Conservation (phyloP, 2,113 vertebrate genomes). For the Patagioenas fasciata region DNA sequence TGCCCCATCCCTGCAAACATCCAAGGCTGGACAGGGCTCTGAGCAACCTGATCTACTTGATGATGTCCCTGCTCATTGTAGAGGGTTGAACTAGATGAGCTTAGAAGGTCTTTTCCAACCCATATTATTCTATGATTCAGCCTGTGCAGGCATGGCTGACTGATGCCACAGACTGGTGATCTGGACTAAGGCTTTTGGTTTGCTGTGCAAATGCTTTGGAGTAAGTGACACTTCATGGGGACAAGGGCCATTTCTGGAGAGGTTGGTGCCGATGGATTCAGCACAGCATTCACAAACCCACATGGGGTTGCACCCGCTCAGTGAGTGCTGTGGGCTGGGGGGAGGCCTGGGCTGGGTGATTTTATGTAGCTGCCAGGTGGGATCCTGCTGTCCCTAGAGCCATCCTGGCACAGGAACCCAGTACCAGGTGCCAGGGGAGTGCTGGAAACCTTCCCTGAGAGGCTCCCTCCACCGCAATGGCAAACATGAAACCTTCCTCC, state of each 20-base stretch:
- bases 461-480: not conserved
- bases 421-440: not conserved
- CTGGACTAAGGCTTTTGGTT: not conserved
- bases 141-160: rapidly evolving
- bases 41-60: no score
- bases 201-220: not conserved
- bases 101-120: no score
- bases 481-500: not conserved
- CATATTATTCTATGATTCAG: no score
- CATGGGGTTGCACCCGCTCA: not conserved
- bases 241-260: not conserved
- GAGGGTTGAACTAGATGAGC: no score
- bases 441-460: not conserved
- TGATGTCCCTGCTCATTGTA: no score
- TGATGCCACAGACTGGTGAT: not conserved
- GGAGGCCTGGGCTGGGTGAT: not conserved
- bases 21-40: no score
- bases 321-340: not conserved
- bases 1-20: no score
- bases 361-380: not conserved
- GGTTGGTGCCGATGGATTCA: no score
- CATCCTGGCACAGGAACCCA: not conserved
- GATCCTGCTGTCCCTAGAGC: not conserved
- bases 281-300: not conserved
- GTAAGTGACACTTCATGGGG: not conserved